Evolutionary conservation across 2,888 invertebrate species (phyloP).

Genomic region (Limulus polyphemus): DNA sequence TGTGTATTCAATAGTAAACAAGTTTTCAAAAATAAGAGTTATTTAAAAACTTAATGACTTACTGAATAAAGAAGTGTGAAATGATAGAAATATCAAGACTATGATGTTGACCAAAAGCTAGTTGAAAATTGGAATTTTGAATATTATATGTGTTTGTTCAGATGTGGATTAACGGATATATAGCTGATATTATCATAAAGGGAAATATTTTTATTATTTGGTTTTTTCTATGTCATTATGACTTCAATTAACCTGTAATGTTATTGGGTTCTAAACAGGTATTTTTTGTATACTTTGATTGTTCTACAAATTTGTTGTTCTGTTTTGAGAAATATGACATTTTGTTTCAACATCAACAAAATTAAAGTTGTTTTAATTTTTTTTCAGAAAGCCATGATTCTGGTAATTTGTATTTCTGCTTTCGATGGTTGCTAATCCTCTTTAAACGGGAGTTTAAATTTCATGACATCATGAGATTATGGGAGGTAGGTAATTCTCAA

Average conservation of each 20-base stretch:
- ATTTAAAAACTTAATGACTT: too few relatives aligned
- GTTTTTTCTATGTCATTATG: too few relatives aligned
- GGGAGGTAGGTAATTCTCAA: constrained; percentile 56
- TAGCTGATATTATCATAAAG: too few relatives aligned
- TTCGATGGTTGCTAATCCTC: constrained; percentile 90
- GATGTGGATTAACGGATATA: too few relatives aligned
- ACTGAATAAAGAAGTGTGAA: too few relatives aligned
- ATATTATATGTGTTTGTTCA: too few relatives aligned
- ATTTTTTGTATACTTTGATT: background rate
- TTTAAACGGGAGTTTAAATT: constrained; percentile 89
- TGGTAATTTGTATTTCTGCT: constrained; percentile 97
- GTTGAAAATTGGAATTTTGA: too few relatives aligned
- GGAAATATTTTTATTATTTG: too few relatives aligned
- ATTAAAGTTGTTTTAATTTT: constrained; percentile 1
- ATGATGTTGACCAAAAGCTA: too few relatives aligned
- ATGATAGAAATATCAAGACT: too few relatives aligned
- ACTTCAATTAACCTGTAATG: background rate
- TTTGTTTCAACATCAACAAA: background rate
- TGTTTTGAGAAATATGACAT: background rate
- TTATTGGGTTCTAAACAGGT: background rate
- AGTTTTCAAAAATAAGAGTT: too few relatives aligned
- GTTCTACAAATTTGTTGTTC: background rate
- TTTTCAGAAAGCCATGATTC: constrained; percentile 61
- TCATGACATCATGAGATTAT: constrained; percentile 71
- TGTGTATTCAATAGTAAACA: too few relatives aligned